Percentiles rank a stretch among this genome's conserved stretches.
These are phyloP conservation scores for Zosterops japonicus DNA, from an alignment of 2,113 vertebrate species.

Conservation along the genomic window DNA sequence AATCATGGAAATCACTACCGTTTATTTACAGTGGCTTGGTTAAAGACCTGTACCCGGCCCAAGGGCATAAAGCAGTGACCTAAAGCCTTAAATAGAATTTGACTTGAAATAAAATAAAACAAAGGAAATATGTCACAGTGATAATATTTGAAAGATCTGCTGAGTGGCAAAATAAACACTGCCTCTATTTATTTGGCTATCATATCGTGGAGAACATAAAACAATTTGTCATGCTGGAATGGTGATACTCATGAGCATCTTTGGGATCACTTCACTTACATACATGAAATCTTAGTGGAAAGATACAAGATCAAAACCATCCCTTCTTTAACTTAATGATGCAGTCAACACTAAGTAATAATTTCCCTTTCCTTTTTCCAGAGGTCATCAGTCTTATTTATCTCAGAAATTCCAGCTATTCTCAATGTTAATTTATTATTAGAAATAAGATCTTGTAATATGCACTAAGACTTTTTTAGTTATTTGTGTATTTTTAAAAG, in stretches of 20 bases:
- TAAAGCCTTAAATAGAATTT: conserved; percentile 28
- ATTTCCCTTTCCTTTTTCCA: not conserved
- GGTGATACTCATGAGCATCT: not conserved
- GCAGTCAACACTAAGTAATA: not conserved
- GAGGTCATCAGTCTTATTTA: not conserved
- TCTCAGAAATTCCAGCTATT: conserved; percentile 5
- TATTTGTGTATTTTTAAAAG: not conserved
- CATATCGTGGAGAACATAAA: not conserved
- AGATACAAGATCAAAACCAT: not conserved
- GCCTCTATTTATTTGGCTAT: conserved; percentile 24
- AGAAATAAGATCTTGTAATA: not conserved
- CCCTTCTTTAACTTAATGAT: not conserved
- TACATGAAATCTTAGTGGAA: not conserved
- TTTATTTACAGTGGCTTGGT: conserved; percentile 53
- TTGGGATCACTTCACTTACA: not conserved
- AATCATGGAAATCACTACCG: not conserved
- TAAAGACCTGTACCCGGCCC: not conserved
- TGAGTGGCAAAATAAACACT: conserved; percentile 39
- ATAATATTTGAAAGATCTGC: conserved; percentile 56
- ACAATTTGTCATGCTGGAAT: not conserved
- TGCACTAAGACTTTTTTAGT: not conserved
- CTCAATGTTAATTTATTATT: not conserved
- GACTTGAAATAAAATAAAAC: conserved; percentile 44
- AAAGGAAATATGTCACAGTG: conserved; percentile 28
- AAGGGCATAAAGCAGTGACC: conserved; percentile 15